Evolutionary conservation across 2,888 invertebrate species (phyloP), one percentile per base, ranked within the genome.

Genomic region (Icerya purchasi): DNA sequence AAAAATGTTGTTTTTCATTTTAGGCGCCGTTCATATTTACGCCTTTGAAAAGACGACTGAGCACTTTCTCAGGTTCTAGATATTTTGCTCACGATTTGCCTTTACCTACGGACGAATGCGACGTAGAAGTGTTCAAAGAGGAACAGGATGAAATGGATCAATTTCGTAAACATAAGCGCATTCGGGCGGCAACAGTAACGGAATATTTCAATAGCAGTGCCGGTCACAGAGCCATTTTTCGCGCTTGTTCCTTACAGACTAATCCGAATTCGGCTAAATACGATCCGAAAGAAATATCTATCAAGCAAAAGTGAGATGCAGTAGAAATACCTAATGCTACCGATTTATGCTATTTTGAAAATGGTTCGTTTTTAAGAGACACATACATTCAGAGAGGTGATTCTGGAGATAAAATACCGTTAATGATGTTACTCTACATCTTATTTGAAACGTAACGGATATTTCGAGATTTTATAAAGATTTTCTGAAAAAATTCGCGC

Each of bases 11-110:
- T 21, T 20, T 22, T 55, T 23, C 22, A 3, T 49, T 24, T 5
- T 8, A 58, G 58, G 58, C 24, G 3, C 36, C 58, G 14, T 20
- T 36, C 14, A 36, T 63, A 21, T 66, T 74, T 60, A 69, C 72
- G 2, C 73, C 74, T 23, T 68, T 77, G 51, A 72, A 74, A 59
- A 72, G 74, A 62, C 73, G 76, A 23, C 71, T 74, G 54, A 73
- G 74, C 52, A 71, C 74, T 3, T 74, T 76, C 58, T 72, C 70
- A 51, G 76, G 77, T 1, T 78, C 77, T 1, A 72, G 78, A 23
- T 78, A 79, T 67, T 72, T 80, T 65, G 77, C 78, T 24, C 78
- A 79, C 66, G 80, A 80, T 66, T 72, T 79, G 50, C 77, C 77
- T n/a, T 69, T 79, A 61, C 77, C 74, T 62, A 78, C 72, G 21